Evolutionary conservation across 2,797 vertebrate species (phyloP), one percentile per base, ranked within the genome.

Genomic region (Sebastes cheni): DNA sequence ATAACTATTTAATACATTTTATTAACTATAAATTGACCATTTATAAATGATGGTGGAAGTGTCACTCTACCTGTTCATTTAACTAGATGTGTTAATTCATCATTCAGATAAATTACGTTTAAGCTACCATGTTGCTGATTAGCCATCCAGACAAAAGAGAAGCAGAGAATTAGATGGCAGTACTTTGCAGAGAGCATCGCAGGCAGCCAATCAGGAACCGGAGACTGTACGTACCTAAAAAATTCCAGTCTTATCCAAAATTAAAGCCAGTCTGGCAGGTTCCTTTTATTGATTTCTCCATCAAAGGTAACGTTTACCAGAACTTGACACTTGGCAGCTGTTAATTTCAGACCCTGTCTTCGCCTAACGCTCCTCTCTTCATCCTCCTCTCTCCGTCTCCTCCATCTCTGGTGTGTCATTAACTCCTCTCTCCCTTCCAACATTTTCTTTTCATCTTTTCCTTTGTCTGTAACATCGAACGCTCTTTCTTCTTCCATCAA

Each of bases 401-500:
- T 79, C 74, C 60, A 80, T 79, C 79, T 84, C 77, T 76, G 78
- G 68, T 54, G 79, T 87, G 82, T 87, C 88, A 86, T 93, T 91
- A 90, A 81, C 73, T 77, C 60, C 14, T 75, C 81, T 75, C 72
- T 75, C 72, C 61, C 5, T 54, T 42, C 20, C 23, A 68, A 86
- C 55, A 62, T 77, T 72, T 71, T 71, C 82, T 81, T 87, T 86
- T 88, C 73, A 89, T 92, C 80, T 85, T 56, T 59, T 69, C 66
- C 68, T 81, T 81, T 85, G 76, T 90, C 79, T 86, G 61, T 39
- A 81, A 11, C 69, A 75, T 54, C 11, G 69, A 76, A 25, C 69
- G 18, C 36, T 71, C 82, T 84, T 75, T 89, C 81, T 86, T 79
- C 79, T 74, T 65, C 86, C 83, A 89, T 92, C 88, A 86, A 83